Evolutionary conservation across 2,888 invertebrate genomes (phyloP), one percentile per base, ranked within the genome.

Genomic region (Alviniconcha strummeri): DNA sequence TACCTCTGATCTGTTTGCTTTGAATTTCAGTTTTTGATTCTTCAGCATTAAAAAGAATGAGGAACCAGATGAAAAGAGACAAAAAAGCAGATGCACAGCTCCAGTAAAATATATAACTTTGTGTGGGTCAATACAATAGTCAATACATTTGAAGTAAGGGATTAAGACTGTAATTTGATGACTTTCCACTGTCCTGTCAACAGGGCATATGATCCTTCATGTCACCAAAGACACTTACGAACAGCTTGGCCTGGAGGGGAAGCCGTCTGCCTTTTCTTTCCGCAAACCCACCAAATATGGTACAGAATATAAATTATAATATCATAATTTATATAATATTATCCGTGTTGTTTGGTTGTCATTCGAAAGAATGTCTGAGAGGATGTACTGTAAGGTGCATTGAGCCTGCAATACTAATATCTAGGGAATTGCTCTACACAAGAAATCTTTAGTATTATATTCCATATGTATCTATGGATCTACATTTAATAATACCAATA

Each of bases 171-270:
- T 36, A 36, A 36, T 36, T 36, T 36, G 36, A 36, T 36, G 36
- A 36, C 36, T 36, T 36, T 36, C 36, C 36, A 3, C 36, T 36
- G 36, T 36, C 36, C 36, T 52, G 52, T 81, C 13, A 11, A 17
- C 81, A 92, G 92, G 92, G 54, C 84, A 87, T 15, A 81, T 92
- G 36, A 83, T 90, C 8, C 85, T 92, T 60, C 86, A 89, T 82
- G 57, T 92, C 7, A 89, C 89, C 19, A 92, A 91, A 81, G 91
- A 91, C 67, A 90, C 91, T 9, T 92, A 89, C 83, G 87, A 91
- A 79, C 84, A 88, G 67, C 87, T 91, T 19, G 92, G 92, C 6
- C 76, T 92, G 56, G 90, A 91, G 82, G 92, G 91, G 69, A 88
- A 87, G 82, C 87, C 85, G 7, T 89, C 91, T 19, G 84, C 88